These are phyloP conservation scores for Aeoliscus strigatus DNA, from an alignment of 2,797 vertebrate species.

Conservation along the genomic window DNA sequence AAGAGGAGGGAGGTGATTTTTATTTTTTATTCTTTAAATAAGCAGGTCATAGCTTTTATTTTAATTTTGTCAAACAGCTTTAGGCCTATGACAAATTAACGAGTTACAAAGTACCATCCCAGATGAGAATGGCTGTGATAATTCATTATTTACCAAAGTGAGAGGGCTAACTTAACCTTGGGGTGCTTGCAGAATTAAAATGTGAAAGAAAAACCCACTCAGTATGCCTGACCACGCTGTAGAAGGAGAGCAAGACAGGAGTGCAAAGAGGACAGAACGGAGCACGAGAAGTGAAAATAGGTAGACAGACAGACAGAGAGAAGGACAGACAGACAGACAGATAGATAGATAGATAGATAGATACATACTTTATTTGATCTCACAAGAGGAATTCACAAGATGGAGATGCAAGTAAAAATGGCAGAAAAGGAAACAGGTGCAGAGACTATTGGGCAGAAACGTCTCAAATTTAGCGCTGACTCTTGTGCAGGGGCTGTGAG, in stretches of 20 bases:
- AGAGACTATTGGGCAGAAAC: slow-evolving; percentile 29
- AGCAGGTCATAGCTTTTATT: slow-evolving; percentile 11
- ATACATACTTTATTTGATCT: no score
- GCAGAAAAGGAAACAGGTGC: slow-evolving; percentile 46
- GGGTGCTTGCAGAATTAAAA: slow-evolving; percentile 62
- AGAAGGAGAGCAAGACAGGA: slow-evolving; percentile 44
- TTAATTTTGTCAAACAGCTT: slow-evolving; percentile 22
- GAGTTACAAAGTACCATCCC: slow-evolving; percentile 48
- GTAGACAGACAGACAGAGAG: no score
- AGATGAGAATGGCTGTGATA: slow-evolving; percentile 57
- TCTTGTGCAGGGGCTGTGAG: slow-evolving; percentile 22
- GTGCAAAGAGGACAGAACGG: slow-evolving; percentile 12
- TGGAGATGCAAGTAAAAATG: slow-evolving; percentile 46
- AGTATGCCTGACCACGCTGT: slow-evolving; percentile 65
- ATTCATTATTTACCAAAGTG: slow-evolving; percentile 66
- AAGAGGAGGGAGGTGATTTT: neutral
- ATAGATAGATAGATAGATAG: no score
- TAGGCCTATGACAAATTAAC: slow-evolving; percentile 27
- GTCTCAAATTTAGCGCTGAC: slow-evolving; percentile 21
- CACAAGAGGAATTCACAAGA: no score
- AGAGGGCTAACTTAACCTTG: slow-evolving; percentile 72
- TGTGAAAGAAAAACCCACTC: slow-evolving; percentile 61
- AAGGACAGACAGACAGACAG: no score
- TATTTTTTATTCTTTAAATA: no score
- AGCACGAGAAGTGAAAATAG: no score